Conservation (phyloP, 2,113 vertebrate genomes). For the Engraulis encrasicolus region DNA sequence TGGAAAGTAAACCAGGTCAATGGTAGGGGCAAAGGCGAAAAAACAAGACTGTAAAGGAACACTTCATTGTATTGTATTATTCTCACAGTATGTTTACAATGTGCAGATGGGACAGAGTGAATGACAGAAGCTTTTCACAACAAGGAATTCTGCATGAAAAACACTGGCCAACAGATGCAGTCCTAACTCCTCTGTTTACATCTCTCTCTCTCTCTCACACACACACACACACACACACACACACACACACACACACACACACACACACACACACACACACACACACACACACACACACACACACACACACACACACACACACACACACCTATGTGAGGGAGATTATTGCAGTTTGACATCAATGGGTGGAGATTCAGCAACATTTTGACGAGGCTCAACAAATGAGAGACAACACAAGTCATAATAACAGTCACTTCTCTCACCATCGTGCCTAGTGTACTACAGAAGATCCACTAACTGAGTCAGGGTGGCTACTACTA, state of each 20-base stretch:
- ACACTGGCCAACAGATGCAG: too few relatives aligned
- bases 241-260: not conserved
- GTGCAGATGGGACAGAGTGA: not conserved
- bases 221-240: too few relatives aligned
- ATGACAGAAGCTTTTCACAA: not conserved
- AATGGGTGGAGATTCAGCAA: too few relatives aligned
- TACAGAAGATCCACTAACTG: not conserved
- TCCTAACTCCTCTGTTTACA: too few relatives aligned
- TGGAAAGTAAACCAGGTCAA: not conserved
- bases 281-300: not conserved
- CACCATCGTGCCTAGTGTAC: not conserved
- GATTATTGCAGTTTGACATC: not conserved
- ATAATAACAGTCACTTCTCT: too few relatives aligned
- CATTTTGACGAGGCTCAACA: too few relatives aligned
- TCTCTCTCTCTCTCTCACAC: too few relatives aligned
- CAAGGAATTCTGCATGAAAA: not conserved
- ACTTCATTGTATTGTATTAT: too few relatives aligned
- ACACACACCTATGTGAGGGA: not conserved
- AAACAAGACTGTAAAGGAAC: too few relatives aligned
- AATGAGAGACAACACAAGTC: too few relatives aligned
- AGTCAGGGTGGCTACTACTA: not conserved
- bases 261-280: too few relatives aligned
- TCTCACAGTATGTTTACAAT: too few relatives aligned
- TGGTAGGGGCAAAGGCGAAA: not conserved
- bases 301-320: conserved; percentile 18